phyloP scores from a whole-genome alignment of 2,888 invertebrate species.

The Villa cingulata region DNA sequence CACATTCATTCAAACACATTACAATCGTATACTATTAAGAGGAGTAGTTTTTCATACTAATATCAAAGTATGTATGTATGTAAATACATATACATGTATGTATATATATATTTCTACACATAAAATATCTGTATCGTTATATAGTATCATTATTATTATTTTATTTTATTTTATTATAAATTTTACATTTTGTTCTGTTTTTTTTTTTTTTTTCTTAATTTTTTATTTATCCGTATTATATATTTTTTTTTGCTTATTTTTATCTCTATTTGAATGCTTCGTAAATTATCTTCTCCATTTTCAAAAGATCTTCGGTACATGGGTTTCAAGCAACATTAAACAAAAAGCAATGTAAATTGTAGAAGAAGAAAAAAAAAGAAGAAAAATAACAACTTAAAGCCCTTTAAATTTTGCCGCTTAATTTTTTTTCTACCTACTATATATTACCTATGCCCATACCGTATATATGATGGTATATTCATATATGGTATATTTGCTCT shows the following conservation, averaged over 20 bases:
- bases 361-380: neutral
- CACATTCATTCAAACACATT: slow-evolving; percentile 4
- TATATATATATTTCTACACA: neutral
- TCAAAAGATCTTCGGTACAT: slow-evolving; percentile 1
- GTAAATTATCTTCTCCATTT: slow-evolving; percentile 6
- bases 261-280: slow-evolving; percentile 6
- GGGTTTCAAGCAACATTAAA: neutral
- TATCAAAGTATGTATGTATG: too few species aligned
- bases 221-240: too few species aligned
- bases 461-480: too few species aligned
- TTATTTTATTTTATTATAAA: neutral
- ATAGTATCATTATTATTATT: neutral
- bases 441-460: too few species aligned
- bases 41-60: too few species aligned
- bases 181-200: too few species aligned
- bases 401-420: neutral
- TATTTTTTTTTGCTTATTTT: neutral
- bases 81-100: neutral
- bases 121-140: too few species aligned
- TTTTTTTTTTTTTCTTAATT: too few species aligned
- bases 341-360: neutral
- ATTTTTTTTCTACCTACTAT: too few species aligned
- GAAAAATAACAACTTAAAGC: too few species aligned
- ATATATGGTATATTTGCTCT: neutral
- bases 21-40: neutral